Base-by-base conservation (phyloP, 2,888 invertebrate genomes). In the Hipparchia sbordonii region DNA sequence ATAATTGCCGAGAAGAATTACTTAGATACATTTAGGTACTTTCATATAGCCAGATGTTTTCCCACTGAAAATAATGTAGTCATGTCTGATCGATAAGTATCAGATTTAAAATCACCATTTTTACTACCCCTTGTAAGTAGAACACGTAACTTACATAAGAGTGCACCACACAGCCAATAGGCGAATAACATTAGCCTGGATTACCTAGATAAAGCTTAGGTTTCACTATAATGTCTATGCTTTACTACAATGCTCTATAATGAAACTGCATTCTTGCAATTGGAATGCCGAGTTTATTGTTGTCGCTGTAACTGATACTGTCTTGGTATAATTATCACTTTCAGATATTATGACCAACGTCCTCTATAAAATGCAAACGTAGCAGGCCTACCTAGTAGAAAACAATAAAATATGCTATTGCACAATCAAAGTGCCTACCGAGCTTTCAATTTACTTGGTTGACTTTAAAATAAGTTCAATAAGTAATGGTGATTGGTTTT, bases 111-210 rank as follows among this genome's bases (percentile, higher is more conserved):
- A 67, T 63, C 39, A 13, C 54, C 70, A 51, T 61, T 66, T 33
- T 60, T 62, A 73, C 68, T 39, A 68, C 62, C 76, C 65, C 62
- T 74, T 54, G 56, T 45, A 48, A 48, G 48, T 12, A 10, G 12
- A 51, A 56, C 86, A 86, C 85, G 87, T 85, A 82, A 87, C 68
- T 84, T 81, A 87, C 83, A 83, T 85, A 87, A 87, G 77, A 77
- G 71, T 77, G 77, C 79, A 72, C 79, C 59, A 33, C 71, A 75
- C 75, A 79, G 70, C 79, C 68, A 68, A 60, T 59, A 60, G 48
- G 51, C 33, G 85, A 83, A 86, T 85, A 77, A 78, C 77, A 84
- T 87, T 87, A 86, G 80, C 86, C 87, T 79, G 83, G 82, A 85
- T 85, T 77, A 70, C 63, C 48, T 71, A 33, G 67, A 74, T 74